Percentiles rank a stretch among this genome's conserved stretches.
These are phyloP conservation scores for Poecilia picta DNA, from an alignment of 2,797 vertebrate species.

Conservation along the genomic window DNA sequence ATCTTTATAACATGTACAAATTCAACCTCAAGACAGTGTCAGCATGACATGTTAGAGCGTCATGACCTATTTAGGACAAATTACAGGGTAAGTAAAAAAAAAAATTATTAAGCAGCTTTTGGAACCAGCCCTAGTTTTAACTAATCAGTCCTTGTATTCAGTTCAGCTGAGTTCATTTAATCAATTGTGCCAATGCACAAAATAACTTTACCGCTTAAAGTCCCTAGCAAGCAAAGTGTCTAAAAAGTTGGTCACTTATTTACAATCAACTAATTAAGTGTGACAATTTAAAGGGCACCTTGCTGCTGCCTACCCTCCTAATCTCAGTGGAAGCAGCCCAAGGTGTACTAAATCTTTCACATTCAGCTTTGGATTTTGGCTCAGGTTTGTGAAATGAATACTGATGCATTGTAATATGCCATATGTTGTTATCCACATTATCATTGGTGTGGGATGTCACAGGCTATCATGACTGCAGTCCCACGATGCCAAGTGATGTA, in stretches of 20 bases:
- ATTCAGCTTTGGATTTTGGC: constrained; percentile 5
- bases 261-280: background rate
- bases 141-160: background rate
- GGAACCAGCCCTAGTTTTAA: background rate
- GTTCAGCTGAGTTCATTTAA: background rate
- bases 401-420: background rate
- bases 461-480: background rate
- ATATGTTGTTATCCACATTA: background rate
- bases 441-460: background rate
- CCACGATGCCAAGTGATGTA: background rate
- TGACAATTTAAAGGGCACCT: constrained; percentile 2
- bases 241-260: background rate
- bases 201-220: background rate
- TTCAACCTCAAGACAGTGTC: background rate
- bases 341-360: constrained; percentile 3
- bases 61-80: background rate
- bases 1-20: background rate
- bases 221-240: background rate
- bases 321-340: background rate
- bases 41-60: background rate
- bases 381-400: background rate
- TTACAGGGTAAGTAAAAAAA: background rate
- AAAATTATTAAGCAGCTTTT: background rate
- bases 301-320: background rate
- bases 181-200: background rate